These are phyloP conservation scores for Telmatherina bonti DNA, from an alignment of 2,797 vertebrate species.

Conservation along the genomic window DNA sequence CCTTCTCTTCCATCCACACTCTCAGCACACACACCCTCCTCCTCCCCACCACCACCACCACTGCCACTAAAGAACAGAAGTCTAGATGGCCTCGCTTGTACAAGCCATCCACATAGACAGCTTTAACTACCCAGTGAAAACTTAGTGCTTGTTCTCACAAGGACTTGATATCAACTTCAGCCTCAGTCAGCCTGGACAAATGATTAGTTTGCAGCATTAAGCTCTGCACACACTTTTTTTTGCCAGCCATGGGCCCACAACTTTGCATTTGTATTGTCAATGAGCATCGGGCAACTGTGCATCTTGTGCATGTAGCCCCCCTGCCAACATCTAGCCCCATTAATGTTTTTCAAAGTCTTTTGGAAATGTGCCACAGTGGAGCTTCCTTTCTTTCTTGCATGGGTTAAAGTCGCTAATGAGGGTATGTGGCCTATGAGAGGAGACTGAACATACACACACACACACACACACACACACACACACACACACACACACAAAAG, in stretches of 20 bases:
- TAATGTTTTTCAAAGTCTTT: conserved; percentile 76
- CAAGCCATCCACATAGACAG: conserved; percentile 25
- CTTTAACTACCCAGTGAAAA: conserved; percentile 36
- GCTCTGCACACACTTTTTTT: conserved; percentile 54
- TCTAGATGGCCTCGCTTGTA: conserved; percentile 41
- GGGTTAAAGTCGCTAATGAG: conserved; percentile 78
- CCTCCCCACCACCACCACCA: too few species aligned
- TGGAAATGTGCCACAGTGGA: conserved; percentile 70
- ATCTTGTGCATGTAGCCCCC: conserved; percentile 57
- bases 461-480: conserved; percentile 35
- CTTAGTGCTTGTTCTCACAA: conserved; percentile 25
- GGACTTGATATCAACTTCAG: conserved; percentile 31
- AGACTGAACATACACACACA: conserved; percentile 37
- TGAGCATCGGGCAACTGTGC: conserved; percentile 57
- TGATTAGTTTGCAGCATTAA: conserved; percentile 55
- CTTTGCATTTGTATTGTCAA: conserved; percentile 72
- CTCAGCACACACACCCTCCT: too few species aligned
- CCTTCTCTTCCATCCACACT: conserved; percentile 4
- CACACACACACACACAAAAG: conserved; percentile 37
- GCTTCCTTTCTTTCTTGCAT: conserved; percentile 47
- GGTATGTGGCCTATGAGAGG: conserved; percentile 69
- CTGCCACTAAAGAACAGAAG: conserved; percentile 44
- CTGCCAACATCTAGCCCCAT: conserved; percentile 68
- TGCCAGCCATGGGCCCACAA: conserved; percentile 53
- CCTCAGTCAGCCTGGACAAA: conserved; percentile 28